A percentile compares a stretch with the other conserved stretches of the same genome.
Evolutionary conservation across 2,113 vertebrate genomes (phyloP).

Genomic region (Cyphomyrus discorhynchus): DNA sequence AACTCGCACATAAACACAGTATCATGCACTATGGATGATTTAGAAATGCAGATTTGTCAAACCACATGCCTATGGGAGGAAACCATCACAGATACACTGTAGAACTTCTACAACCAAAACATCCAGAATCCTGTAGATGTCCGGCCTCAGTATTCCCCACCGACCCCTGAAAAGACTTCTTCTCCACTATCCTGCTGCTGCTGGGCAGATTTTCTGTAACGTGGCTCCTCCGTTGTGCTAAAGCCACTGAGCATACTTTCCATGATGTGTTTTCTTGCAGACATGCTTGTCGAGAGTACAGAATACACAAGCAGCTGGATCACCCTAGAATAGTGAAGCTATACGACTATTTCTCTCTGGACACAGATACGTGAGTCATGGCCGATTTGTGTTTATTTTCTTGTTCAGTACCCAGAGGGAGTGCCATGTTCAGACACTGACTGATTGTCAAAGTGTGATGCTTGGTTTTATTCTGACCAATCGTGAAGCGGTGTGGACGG

Average conservation of each 20-base stretch:
- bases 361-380: constrained; percentile 93
- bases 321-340: constrained; percentile 98
- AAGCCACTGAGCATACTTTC: background rate
- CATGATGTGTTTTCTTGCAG: constrained; percentile 46
- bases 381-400: background rate
- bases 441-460: background rate
- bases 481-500: background rate
- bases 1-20: background rate
- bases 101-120: background rate
- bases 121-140: background rate
- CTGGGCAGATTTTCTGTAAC: background rate
- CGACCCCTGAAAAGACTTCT: background rate
- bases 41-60: background rate
- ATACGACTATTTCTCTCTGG: constrained; percentile 98
- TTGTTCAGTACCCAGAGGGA: background rate
- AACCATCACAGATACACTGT: background rate
- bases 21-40: background rate
- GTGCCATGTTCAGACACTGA: background rate
- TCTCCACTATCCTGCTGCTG: background rate
- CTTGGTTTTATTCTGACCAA: background rate
- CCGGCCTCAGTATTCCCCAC: background rate
- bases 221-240: background rate
- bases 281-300: constrained; percentile 97
- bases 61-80: background rate
- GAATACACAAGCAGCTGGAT: constrained; percentile 99